phyloP scores from a whole-genome alignment of 2,113 vertebrate genomes.

The Lampris megalopsis region DNA sequence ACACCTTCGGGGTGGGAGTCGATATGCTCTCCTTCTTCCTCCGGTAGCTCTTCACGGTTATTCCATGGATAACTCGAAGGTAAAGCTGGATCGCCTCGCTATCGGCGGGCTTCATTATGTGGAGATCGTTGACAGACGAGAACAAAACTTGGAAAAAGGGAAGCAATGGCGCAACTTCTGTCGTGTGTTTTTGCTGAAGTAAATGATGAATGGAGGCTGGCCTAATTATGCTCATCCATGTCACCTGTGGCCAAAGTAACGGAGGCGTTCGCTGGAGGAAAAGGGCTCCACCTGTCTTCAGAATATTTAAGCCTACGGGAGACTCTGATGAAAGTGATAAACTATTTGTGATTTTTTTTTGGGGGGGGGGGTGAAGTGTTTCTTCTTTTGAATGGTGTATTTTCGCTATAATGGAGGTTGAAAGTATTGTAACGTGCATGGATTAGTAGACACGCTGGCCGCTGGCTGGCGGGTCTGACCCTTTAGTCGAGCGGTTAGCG shows the following conservation, averaged over 20 bases:
- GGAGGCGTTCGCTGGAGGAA: background rate
- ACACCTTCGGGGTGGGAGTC: slow-evolving; percentile 77
- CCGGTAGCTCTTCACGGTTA: slow-evolving; percentile 80
- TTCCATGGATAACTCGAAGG: slow-evolving; percentile 82
- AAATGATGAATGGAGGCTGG: background rate
- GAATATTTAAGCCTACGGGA: too few relatives aligned
- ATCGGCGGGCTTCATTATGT: slow-evolving; percentile 67
- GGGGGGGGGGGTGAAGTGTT: too few relatives aligned
- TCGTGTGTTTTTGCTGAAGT: background rate
- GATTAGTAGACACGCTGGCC: too few relatives aligned
- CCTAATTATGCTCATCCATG: slow-evolving; percentile 34
- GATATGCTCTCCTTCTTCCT: slow-evolving; percentile 57
- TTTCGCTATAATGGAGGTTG: too few relatives aligned
- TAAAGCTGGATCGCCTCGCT: slow-evolving; percentile 80
- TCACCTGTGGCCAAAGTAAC: slow-evolving; percentile 49
- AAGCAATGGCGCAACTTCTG: background rate
- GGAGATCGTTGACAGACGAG: too few relatives aligned
- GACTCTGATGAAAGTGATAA: too few relatives aligned
- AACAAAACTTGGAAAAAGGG: too few relatives aligned
- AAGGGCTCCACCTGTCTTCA: background rate
- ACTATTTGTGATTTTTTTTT: too few relatives aligned
- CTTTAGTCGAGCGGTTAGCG: too few relatives aligned
- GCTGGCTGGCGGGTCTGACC: too few relatives aligned
- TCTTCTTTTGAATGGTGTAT: too few relatives aligned
- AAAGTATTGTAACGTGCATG: too few relatives aligned